Evolutionary conservation across 2,888 invertebrate genomes (phyloP), one percentile per base, ranked within the genome.

Genomic region (Philonicus albiceps): DNA sequence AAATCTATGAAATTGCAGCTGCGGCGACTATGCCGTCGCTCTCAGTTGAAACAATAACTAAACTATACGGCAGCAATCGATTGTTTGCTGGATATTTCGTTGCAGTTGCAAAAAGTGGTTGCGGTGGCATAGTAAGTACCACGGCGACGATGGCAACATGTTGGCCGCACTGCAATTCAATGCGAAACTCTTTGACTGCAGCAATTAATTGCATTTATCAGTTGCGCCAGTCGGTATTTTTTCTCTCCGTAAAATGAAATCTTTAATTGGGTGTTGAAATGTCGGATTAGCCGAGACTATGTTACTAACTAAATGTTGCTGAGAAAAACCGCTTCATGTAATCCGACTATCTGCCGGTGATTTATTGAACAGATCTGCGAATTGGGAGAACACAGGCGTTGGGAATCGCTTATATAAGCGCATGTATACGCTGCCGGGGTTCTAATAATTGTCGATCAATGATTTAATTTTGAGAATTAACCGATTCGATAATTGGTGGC

Each of bases 131-230:
- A 19, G 76, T 40, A 19, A n/a, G 80, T 30, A 31, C 27, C 40
- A 30, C 49, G 43, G 11, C 78, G 55, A 64, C 81, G 30, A 53
- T 30, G 13, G 81, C 81, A 81, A 64, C 81, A 64, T 81, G 81
- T 81, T 64, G 64, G 64, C 64, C 49, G 16, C 55, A 34, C 49
- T 55, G 34, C 81, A 53, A 81, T 81, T 81, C 81, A 81, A 53
- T 81, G 34, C 55, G 49, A 49, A 81, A 81, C 55, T 31, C 64
- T 81, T 81, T 81, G 81, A 81, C 81, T 81, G 81, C 81, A 55
- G 81, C 81, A 81, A 81, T 81, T 81, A 81, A 81, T 81, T 81
- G 81, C 81, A 81, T 53, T 81, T 81, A 81, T 81, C 81, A 81
- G 81, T 81, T 81, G 55, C 81, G 81, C 55, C 81, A 81, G 55